These are phyloP conservation scores for Menura novaehollandiae DNA, from an alignment of 2,113 vertebrate genomes.

Conservation along the genomic window DNA sequence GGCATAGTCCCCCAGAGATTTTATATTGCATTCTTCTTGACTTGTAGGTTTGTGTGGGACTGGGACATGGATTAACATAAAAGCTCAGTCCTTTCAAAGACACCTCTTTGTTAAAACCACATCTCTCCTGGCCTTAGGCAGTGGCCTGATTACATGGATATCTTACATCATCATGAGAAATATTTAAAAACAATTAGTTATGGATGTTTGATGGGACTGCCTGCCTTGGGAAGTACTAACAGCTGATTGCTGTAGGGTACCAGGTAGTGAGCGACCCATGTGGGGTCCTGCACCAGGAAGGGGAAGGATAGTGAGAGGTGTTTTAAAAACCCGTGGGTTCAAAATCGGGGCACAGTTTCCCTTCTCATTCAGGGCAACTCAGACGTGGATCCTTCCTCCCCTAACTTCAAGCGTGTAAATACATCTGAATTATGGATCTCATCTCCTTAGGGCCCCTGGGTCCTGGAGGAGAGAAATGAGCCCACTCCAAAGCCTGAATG, in stretches of 20 bases:
- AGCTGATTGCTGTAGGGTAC: not conserved
- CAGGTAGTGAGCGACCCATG: fast-evolving
- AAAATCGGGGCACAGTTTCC: not conserved
- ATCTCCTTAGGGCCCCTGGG: not conserved
- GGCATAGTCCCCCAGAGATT: not conserved
- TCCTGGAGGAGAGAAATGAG: not conserved
- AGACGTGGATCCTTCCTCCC: not conserved
- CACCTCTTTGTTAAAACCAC: not conserved
- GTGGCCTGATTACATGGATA: not conserved
- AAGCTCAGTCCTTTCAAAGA: not conserved
- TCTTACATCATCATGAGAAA: not conserved
- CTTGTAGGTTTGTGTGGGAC: not conserved
- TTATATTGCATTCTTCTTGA: not conserved
- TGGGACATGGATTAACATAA: not conserved
- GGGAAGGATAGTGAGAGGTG: not conserved
- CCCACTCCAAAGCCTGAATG: not conserved
- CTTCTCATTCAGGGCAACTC: not conserved
- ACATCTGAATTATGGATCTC: not conserved
- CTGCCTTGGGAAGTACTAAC: not conserved
- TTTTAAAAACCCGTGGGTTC: not conserved
- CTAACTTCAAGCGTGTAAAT: not conserved
- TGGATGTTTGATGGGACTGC: not conserved
- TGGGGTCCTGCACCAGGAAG: fast-evolving
- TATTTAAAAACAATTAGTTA: not conserved
- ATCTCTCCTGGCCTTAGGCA: not conserved